Percentiles rank a stretch among this genome's conserved stretches.
These are phyloP conservation scores for Megaustenia siamemsis DNA, from an alignment of 2,888 invertebrate genomes.

Conservation along the genomic window DNA sequence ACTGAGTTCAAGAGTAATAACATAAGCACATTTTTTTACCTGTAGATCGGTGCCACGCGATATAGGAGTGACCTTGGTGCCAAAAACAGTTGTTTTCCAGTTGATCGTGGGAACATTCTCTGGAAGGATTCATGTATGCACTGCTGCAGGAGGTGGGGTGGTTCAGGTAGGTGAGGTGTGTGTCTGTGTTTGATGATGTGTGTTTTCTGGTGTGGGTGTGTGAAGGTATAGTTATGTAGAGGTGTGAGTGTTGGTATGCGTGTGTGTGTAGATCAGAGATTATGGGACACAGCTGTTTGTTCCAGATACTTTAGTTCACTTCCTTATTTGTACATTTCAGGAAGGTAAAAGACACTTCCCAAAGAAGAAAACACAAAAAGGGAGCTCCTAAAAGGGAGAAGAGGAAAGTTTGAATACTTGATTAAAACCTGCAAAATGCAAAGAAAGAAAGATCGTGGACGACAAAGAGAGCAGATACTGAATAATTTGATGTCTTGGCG, in stretches of 20 bases:
- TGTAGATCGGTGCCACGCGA: not conserved
- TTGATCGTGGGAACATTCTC: constrained; percentile 30
- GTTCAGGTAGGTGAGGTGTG: not conserved
- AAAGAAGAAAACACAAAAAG: too few relatives aligned
- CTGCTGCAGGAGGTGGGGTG: not conserved
- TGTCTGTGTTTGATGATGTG: not conserved
- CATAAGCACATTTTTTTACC: constrained; percentile 17
- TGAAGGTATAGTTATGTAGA: not conserved
- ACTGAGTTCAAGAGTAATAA: constrained; percentile 18
- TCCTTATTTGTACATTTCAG: too few relatives aligned
- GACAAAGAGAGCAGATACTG: too few relatives aligned
- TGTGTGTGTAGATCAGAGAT: not conserved
- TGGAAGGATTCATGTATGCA: not conserved
- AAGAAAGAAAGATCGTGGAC: too few relatives aligned
- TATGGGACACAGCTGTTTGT: too few relatives aligned
- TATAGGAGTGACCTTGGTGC: constrained; percentile 37
- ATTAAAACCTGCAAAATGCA: too few relatives aligned
- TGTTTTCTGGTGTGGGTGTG: not conserved
- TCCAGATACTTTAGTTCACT: too few relatives aligned
- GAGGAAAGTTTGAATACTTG: too few relatives aligned
- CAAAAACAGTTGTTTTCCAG: constrained; percentile 47
- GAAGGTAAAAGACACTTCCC: too few relatives aligned
- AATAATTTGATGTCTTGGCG: too few relatives aligned
- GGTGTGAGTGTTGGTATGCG: not conserved
- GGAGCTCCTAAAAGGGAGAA: too few relatives aligned